phyloP scores from a whole-genome alignment of 2,113 vertebrate genomes.

The Mellivora capensis region DNA sequence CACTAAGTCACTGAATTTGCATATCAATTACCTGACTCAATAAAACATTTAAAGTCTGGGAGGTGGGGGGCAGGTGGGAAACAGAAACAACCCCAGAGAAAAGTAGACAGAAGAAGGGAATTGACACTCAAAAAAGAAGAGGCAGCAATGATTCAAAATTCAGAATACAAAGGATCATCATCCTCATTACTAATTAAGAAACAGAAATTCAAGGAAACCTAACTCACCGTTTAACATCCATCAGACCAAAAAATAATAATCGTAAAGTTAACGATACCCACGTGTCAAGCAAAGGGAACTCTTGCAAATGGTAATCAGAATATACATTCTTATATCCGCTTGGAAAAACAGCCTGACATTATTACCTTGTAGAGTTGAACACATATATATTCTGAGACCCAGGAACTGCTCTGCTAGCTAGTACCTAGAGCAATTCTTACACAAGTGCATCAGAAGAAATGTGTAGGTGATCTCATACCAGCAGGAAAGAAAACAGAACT shows the following conservation, averaged over 20 bases:
- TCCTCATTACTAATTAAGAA: background rate
- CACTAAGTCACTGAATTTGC: background rate
- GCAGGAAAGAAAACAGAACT: background rate
- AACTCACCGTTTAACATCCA: background rate
- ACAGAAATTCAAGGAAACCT: background rate
- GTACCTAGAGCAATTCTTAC: background rate
- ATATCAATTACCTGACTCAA: background rate
- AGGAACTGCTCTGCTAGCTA: background rate
- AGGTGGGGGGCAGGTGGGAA: background rate
- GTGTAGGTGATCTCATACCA: background rate
- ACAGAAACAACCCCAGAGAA: background rate
- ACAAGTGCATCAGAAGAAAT: background rate
- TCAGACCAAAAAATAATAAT: background rate
- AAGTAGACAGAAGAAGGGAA: background rate
- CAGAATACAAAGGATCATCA: background rate
- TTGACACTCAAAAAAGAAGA: background rate
- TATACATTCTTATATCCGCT: background rate
- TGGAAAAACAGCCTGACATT: background rate
- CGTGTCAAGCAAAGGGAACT: background rate
- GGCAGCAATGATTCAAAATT: background rate
- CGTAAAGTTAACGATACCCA: background rate
- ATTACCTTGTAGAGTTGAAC: background rate
- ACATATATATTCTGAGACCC: fast-evolving
- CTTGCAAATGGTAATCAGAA: background rate
- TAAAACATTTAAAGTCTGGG: no score